Conservation (phyloP, 2,113 vertebrate genomes). For the Dendrocopos noguchii region DNA sequence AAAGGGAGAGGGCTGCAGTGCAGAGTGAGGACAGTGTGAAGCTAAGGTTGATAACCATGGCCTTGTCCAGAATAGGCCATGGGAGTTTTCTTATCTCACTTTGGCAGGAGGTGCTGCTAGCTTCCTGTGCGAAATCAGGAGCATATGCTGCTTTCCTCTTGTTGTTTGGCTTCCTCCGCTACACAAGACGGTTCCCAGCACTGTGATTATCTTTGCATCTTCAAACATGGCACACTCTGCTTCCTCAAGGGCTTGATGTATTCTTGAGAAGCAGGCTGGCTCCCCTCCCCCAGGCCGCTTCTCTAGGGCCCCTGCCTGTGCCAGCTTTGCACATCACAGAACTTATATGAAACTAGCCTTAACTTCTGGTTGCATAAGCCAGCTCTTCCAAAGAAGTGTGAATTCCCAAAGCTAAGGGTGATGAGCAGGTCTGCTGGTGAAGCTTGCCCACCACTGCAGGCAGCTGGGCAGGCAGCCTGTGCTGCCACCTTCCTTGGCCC, state of each 20-base stretch:
- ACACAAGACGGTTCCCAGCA: slow-evolving; percentile 99
- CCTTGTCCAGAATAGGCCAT: slow-evolving; percentile 92
- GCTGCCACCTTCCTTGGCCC: background rate
- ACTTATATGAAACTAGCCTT: slow-evolving; percentile 56
- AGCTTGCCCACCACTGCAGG: accelerated
- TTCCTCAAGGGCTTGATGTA: slow-evolving; percentile 99
- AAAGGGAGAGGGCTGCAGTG: slow-evolving; percentile 72
- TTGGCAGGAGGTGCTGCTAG: slow-evolving; percentile 94
- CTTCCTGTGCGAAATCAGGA: slow-evolving; percentile 99
- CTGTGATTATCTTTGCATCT: slow-evolving; percentile 99
- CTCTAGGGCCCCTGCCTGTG: slow-evolving; percentile 36
- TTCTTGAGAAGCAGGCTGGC: slow-evolving; percentile 81
- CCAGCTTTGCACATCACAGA: slow-evolving; percentile 47
- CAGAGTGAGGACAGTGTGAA: slow-evolving; percentile 78
- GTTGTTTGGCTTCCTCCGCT: slow-evolving; percentile 99
- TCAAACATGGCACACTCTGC: slow-evolving; percentile 99
- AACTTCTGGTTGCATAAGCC: slow-evolving; percentile 25
- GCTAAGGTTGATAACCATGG: slow-evolving; percentile 85
- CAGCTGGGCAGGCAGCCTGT: background rate
- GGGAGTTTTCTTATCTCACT: slow-evolving; percentile 99
- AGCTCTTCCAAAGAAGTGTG: background rate
- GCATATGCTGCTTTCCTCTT: slow-evolving; percentile 95
- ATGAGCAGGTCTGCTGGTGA: background rate
- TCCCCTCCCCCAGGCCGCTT: slow-evolving; percentile 64
- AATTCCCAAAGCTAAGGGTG: background rate